These are phyloP conservation scores for Acanthurus tractus DNA, from an alignment of 2,797 vertebrate species.

Conservation along the genomic window DNA sequence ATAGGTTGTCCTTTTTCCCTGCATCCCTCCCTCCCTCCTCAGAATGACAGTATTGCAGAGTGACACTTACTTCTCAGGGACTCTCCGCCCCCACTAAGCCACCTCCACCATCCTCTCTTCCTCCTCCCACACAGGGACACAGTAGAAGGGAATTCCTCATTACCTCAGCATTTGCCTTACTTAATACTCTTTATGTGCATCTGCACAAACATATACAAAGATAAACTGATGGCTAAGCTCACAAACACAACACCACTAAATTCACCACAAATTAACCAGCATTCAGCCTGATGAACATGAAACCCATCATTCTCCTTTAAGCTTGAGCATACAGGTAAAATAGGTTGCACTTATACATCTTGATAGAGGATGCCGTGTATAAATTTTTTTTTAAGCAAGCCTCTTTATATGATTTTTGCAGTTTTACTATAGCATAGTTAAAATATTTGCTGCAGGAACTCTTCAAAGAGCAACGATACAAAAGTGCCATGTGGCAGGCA, in stretches of 20 bases:
- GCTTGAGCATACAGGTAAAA: slow-evolving; percentile 11
- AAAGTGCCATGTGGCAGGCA: slow-evolving; percentile 36
- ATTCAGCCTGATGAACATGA: slow-evolving; percentile 10
- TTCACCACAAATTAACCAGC: slow-evolving; percentile 1
- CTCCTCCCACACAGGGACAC: slow-evolving; percentile 71
- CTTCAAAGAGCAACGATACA: slow-evolving; percentile 36
- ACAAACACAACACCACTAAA: slow-evolving; percentile 15
- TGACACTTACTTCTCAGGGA: slow-evolving; percentile 75
- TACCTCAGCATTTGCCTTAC: slow-evolving; percentile 82
- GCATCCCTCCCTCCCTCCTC: slow-evolving; percentile 43
- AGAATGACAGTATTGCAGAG: slow-evolving; percentile 66
- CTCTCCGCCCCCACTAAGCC: slow-evolving; percentile 68
- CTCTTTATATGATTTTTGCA: slow-evolving; percentile 5
- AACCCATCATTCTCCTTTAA: not conserved
- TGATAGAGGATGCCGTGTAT: not conserved
- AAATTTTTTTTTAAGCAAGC: slow-evolving; percentile 9
- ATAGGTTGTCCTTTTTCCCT: slow-evolving; percentile 50
- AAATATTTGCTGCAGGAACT: slow-evolving; percentile 37
- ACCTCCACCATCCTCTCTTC: slow-evolving; percentile 58
- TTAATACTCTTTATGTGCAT: slow-evolving; percentile 40
- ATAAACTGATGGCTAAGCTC: slow-evolving; percentile 9
- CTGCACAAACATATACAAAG: slow-evolving; percentile 31
- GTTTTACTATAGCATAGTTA: slow-evolving; percentile 27
- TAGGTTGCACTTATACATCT: not conserved
- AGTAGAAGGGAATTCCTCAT: slow-evolving; percentile 88